Percentiles rank a stretch among this genome's conserved stretches.
These are phyloP conservation scores for Pogonognathellus flavescens DNA, from an alignment of 1,140 invertebrate genomes.

Conservation along the genomic window DNA sequence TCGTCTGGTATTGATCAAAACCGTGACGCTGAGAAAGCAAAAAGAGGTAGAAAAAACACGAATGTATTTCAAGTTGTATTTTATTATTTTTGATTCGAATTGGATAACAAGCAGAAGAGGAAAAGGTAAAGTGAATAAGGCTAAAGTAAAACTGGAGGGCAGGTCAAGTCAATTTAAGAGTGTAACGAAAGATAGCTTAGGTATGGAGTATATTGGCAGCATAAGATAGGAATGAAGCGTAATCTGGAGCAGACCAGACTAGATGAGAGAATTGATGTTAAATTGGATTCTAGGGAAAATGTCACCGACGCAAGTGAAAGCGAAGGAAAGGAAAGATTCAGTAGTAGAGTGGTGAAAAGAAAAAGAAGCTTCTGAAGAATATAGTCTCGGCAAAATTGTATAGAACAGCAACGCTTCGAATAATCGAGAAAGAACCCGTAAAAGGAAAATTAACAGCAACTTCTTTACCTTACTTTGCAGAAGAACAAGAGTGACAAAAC, in stretches of 20 bases:
- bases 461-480: too few species aligned
- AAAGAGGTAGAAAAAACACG: conserved; percentile 3
- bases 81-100: conserved; percentile 12
- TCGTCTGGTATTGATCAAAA: background rate
- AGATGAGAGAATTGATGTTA: background rate
- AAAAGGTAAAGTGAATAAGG: background rate
- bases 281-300: conserved; percentile 19
- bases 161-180: background rate
- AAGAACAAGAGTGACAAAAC: too few species aligned
- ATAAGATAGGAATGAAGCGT: background rate
- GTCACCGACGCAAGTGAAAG: background rate
- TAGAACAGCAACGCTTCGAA: conserved; percentile 12
- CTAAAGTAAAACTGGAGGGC: conserved; percentile 14
- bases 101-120: background rate
- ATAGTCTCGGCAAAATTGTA: too few species aligned
- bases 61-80: background rate
- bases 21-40: background rate
- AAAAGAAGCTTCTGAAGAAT: too few species aligned
- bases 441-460: conserved; percentile 30
- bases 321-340: background rate
- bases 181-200: background rate
- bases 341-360: background rate
- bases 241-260: background rate
- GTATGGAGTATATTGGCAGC: background rate
- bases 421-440: conserved; percentile 27